A percentile compares a stretch with the other conserved stretches of the same genome.
phyloP scores from a whole-genome alignment of 2,113 vertebrate genomes.

The Xenopus tropicalis region DNA sequence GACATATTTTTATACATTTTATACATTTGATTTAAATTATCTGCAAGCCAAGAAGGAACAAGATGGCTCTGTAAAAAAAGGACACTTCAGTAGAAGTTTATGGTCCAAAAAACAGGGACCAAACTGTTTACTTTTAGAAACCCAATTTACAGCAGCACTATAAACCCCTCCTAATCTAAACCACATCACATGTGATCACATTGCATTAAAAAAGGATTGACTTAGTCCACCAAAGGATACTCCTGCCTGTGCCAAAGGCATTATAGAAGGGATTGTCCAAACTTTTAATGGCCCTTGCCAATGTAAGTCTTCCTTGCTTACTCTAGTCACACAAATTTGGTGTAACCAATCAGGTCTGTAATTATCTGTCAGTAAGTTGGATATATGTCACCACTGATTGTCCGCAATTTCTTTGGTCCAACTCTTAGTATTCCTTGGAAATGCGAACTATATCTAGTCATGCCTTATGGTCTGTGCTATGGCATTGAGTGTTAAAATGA shows the following conservation, averaged over 20 bases:
- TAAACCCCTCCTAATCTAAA: neutral
- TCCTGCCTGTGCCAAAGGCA: neutral
- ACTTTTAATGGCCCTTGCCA: too few relatives aligned
- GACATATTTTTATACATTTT: neutral
- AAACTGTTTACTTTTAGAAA: neutral
- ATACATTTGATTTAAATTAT: too few relatives aligned
- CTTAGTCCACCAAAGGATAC: neutral
- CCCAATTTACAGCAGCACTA: conserved; percentile 17
- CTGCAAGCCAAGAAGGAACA: neutral
- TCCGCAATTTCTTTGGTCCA: too few relatives aligned
- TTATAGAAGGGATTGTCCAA: neutral
- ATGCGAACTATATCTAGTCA: too few relatives aligned
- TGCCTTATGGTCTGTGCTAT: too few relatives aligned
- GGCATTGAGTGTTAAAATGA: too few relatives aligned
- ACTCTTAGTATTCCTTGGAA: too few relatives aligned
- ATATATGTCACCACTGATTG: too few relatives aligned
- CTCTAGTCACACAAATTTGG: too few relatives aligned
- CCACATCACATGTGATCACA: neutral
- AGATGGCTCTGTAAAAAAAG: neutral
- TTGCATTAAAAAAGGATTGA: neutral
- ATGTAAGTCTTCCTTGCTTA: too few relatives aligned
- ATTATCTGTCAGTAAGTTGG: too few relatives aligned
- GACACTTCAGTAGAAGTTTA: neutral
- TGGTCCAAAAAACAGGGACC: conserved; percentile 7
- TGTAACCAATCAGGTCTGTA: too few relatives aligned